phyloP scores from a whole-genome alignment of 1,140 invertebrate genomes.

The Hylyphantes graminicola region DNA sequence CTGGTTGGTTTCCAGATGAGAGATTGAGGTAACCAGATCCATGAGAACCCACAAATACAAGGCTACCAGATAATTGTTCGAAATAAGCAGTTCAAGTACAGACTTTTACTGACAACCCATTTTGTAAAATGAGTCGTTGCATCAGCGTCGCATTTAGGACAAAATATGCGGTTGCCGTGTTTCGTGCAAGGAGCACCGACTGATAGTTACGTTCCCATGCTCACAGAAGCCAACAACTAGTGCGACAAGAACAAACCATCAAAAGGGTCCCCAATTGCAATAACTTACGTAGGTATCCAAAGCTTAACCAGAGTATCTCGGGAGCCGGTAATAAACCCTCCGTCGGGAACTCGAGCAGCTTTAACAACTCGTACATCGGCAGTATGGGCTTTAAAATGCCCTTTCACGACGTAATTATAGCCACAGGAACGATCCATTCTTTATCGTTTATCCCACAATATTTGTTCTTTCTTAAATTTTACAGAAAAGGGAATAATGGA shows the following conservation, averaged over 20 bases:
- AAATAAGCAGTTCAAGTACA: too few relatives aligned
- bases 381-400: constrained; percentile 75
- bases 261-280: not conserved
- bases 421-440: not conserved
- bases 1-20: too few relatives aligned
- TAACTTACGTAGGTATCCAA: constrained; percentile 82
- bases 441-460: not conserved
- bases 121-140: too few relatives aligned
- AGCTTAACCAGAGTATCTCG: constrained; percentile 86
- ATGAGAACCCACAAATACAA: too few relatives aligned
- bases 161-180: too few relatives aligned
- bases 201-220: not conserved
- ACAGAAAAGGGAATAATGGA: too few relatives aligned
- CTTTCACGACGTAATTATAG: constrained; percentile 15
- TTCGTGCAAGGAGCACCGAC: too few relatives aligned
- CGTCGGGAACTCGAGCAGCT: constrained; percentile 72
- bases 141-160: too few relatives aligned
- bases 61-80: too few relatives aligned
- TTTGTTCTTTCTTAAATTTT: too few relatives aligned
- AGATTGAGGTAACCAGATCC: too few relatives aligned
- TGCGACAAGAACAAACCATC: not conserved
- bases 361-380: constrained; percentile 84
- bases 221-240: not conserved
- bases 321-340: constrained; percentile 83
- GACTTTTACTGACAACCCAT: too few relatives aligned